Evolutionary conservation across 2,888 invertebrate genomes (phyloP).

Genomic region (Stenichneumon culpator): DNA sequence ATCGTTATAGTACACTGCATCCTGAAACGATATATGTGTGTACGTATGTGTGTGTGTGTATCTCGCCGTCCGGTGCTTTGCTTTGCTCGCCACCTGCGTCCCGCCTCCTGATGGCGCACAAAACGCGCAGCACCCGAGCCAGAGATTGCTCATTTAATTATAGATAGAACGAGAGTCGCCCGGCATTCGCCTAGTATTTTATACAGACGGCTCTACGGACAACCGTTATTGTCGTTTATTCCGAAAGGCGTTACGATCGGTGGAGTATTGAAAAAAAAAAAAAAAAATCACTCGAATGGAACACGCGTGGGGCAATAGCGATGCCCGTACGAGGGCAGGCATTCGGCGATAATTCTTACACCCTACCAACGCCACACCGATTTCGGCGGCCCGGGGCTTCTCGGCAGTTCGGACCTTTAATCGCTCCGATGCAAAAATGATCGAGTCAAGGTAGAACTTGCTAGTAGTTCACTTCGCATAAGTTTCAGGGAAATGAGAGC

Average conservation of each 20-base stretch:
- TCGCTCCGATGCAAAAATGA: not conserved
- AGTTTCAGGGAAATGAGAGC: too few relatives aligned
- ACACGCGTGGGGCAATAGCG: not conserved
- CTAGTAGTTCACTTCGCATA: too few relatives aligned
- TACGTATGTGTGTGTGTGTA: not conserved
- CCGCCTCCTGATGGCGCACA: slow-evolving; percentile 10
- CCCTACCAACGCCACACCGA: not conserved
- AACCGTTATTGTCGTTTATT: slow-evolving; percentile 5
- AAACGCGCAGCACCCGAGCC: not conserved
- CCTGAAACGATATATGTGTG: not conserved
- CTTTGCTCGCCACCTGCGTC: slow-evolving; percentile 20
- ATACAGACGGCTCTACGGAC: not conserved
- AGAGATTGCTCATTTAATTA: slow-evolving; percentile 21
- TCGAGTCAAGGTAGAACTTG: too few relatives aligned
- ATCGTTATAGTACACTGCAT: slow-evolving; percentile 20
- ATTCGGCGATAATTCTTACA: not conserved
- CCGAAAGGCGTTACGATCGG: slow-evolving; percentile 3
- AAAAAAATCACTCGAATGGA: not conserved
- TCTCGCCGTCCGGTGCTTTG: not conserved
- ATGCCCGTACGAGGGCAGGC: not conserved
- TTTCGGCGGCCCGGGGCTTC: not conserved
- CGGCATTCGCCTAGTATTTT: not conserved
- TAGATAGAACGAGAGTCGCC: slow-evolving; percentile 9
- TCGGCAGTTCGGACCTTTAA: not conserved
- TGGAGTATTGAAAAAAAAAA: not conserved